These are phyloP conservation scores for Thamnaconus septentrionalis DNA, from an alignment of 2,113 vertebrate species.

Conservation along the genomic window DNA sequence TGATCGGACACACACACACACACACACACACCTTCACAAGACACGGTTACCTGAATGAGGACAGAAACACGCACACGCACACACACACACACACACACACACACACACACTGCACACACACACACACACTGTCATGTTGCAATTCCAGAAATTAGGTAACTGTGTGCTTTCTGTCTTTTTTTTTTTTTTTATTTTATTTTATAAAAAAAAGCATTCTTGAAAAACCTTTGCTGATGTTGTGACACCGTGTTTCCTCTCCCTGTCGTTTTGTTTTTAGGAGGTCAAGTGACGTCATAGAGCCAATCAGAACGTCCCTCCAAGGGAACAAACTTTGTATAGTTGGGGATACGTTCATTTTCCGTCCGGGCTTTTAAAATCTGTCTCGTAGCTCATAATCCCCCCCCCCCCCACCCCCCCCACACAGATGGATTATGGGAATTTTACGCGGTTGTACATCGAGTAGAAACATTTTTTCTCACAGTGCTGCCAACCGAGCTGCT, in stretches of 20 bases:
- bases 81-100: not conserved
- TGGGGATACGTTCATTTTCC: conserved; percentile 11
- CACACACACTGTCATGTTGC: no score
- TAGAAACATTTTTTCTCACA: not conserved
- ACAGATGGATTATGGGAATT: conserved; percentile 3
- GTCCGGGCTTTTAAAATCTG: not conserved
- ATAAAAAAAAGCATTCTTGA: not conserved
- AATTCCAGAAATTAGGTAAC: conserved; percentile 5
- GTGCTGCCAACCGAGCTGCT: not conserved
- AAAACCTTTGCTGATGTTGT: conserved; percentile 19
- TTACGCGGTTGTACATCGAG: conserved; percentile 2
- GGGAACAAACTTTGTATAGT: not conserved
- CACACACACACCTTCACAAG: not conserved
- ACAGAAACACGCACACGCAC: not conserved
- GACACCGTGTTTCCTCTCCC: conserved; percentile 26
- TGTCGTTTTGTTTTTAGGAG: conserved; percentile 6
- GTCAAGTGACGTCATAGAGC: not conserved
- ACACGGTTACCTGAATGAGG: not conserved
- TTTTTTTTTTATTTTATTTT: no score
- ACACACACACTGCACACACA: no score
- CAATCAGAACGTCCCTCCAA: not conserved
- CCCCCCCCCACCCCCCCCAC: not conserved
- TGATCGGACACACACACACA: not conserved
- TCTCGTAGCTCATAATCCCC: not conserved
- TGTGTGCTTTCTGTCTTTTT: not conserved